Percentiles rank a stretch among this genome's conserved stretches.
Evolutionary conservation across 1,140 invertebrate genomes (phyloP).

Genomic region (Drosophila repletoides): DNA sequence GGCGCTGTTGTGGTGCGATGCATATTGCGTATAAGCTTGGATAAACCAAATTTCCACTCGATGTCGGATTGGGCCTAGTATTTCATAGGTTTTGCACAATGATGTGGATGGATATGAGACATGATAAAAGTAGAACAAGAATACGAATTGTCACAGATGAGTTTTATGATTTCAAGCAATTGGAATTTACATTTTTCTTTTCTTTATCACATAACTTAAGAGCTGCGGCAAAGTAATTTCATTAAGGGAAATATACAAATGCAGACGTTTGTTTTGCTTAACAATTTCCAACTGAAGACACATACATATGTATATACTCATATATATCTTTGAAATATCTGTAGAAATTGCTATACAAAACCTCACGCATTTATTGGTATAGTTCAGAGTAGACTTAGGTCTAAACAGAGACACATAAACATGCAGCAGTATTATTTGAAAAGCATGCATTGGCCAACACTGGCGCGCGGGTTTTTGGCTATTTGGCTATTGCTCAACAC

Average conservation of each 20-base stretch:
- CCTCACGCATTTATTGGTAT: constrained; percentile 60
- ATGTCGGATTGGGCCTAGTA: constrained; percentile 98
- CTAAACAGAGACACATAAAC: constrained; percentile 63
- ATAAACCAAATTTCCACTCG: constrained; percentile 99
- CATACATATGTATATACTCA: background rate
- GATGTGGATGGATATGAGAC: constrained; percentile 22
- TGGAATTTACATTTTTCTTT: constrained; percentile 16
- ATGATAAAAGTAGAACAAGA: constrained; percentile 65
- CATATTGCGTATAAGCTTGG: constrained; percentile 99
- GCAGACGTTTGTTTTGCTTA: constrained; percentile 53
- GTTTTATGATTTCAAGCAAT: constrained; percentile 19
- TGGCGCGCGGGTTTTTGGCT: constrained; percentile 21
- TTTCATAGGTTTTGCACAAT: constrained; percentile 63
- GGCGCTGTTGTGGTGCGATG: constrained; percentile 98
- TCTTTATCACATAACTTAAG: constrained; percentile 60
- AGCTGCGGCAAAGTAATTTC: constrained; percentile 58
- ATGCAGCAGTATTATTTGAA: constrained; percentile 35
- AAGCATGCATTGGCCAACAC: constrained; percentile 64
- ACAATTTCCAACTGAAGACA: constrained; percentile 31
- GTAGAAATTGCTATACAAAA: constrained; percentile 61
- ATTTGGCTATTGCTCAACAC: constrained; percentile 51
- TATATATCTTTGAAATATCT: background rate
- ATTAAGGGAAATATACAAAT: constrained; percentile 69
- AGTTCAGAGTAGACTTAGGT: constrained; percentile 52
- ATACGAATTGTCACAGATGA: constrained; percentile 56